These are phyloP conservation scores for Xanthia icteritia DNA, from an alignment of 2,888 invertebrate species.

Conservation along the genomic window DNA sequence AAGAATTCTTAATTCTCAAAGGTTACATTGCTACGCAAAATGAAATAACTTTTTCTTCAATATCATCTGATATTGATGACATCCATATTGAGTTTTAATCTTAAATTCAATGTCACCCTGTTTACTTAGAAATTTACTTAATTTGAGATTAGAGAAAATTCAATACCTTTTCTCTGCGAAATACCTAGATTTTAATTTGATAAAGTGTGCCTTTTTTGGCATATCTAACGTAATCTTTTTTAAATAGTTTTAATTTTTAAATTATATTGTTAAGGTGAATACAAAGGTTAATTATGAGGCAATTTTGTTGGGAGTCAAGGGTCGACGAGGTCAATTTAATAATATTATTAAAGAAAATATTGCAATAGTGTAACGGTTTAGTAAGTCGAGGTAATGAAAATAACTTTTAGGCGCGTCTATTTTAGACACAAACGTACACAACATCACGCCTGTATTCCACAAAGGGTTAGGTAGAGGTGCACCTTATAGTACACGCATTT, in stretches of 20 bases:
- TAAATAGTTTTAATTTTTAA: slow-evolving; percentile 16
- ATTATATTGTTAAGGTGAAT: neutral
- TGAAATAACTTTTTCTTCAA: slow-evolving; percentile 30
- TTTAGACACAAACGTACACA: neutral
- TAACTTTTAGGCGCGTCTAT: neutral
- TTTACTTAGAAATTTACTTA: slow-evolving; percentile 3
- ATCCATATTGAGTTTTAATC: slow-evolving; percentile 29
- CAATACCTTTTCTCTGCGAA: slow-evolving; percentile 1
- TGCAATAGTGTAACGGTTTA: too few species aligned
- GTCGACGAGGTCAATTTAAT: neutral
- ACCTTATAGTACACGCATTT: neutral
- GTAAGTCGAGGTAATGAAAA: neutral
- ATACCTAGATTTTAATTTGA: slow-evolving; percentile 35
- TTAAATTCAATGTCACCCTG: slow-evolving; percentile 15
- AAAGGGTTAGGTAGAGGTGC: neutral
- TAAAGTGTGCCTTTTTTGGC: slow-evolving; percentile 13
- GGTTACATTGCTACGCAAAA: slow-evolving; percentile 26
- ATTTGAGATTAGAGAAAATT: neutral
- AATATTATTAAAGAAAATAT: neutral
- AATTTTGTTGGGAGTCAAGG: neutral
- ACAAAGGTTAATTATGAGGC: neutral
- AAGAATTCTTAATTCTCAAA: slow-evolving; percentile 23
- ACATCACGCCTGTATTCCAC: neutral
- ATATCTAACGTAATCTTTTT: neutral
- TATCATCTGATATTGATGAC: slow-evolving; percentile 26